phyloP scores from a whole-genome alignment of 2,113 vertebrate species.

The Oostethus manadensis region DNA sequence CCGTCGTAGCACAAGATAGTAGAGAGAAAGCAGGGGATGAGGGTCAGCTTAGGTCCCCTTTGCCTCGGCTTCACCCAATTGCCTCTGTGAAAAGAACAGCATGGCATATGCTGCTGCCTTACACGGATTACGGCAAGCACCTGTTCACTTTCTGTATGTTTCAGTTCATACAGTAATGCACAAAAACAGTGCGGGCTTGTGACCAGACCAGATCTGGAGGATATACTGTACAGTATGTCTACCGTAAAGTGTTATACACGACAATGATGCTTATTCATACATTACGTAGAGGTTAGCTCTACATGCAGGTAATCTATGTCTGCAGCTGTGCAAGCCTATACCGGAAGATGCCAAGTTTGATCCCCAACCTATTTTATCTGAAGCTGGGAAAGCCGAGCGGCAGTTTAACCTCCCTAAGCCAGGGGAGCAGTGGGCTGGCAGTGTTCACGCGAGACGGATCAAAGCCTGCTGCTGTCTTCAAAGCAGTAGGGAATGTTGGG shows the following conservation, averaged over 20 bases:
- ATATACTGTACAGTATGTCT: not conserved
- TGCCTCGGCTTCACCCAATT: slow-evolving; percentile 44
- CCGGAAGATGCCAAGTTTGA: slow-evolving; percentile 36
- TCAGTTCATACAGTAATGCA: slow-evolving; percentile 18
- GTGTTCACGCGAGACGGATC: slow-evolving; percentile 51
- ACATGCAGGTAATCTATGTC: slow-evolving; percentile 2
- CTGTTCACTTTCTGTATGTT: slow-evolving; percentile 40
- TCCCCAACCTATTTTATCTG: slow-evolving; percentile 47
- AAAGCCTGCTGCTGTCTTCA: slow-evolving; percentile 57
- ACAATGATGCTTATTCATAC: not conserved
- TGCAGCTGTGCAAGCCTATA: slow-evolving; percentile 14
- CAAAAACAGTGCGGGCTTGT: slow-evolving; percentile 12
- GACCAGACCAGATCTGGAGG: slow-evolving; percentile 10
- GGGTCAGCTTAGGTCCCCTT: slow-evolving; percentile 38
- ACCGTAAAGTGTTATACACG: not conserved
- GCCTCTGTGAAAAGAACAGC: slow-evolving; percentile 45
- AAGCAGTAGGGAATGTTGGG: slow-evolving; percentile 47
- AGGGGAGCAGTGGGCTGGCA: slow-evolving; percentile 46
- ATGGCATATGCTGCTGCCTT: slow-evolving; percentile 57
- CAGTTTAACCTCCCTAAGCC: slow-evolving; percentile 49
- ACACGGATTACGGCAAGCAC: slow-evolving; percentile 60
- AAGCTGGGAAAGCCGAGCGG: slow-evolving; percentile 42
- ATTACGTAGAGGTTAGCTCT: not conserved
- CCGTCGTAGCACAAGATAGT: slow-evolving; percentile 31
- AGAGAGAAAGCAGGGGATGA: slow-evolving; percentile 17